Percentiles rank a stretch among this genome's conserved stretches.
These are phyloP conservation scores for Poeciliopsis occidentalis DNA, from an alignment of 2,113 vertebrate genomes.

Conservation along the genomic window DNA sequence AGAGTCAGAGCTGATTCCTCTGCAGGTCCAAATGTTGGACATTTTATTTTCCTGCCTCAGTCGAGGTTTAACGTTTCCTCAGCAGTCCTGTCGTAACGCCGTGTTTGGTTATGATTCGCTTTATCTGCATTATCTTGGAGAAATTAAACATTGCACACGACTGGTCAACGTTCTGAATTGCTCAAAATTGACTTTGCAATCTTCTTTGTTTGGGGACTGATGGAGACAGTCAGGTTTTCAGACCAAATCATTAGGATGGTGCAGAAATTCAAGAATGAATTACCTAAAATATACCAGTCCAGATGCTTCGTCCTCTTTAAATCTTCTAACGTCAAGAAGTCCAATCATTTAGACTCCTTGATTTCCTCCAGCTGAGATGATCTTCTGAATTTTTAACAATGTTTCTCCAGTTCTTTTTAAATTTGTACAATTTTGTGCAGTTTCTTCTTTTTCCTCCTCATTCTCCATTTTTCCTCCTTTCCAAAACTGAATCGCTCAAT, in stretches of 20 bases:
- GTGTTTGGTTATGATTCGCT: slow-evolving; percentile 1
- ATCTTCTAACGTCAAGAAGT: no score
- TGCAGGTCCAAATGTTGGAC: neutral
- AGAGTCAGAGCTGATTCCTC: neutral
- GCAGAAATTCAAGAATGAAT: no score
- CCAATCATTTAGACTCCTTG: no score
- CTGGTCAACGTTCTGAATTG: neutral
- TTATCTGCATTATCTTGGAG: slow-evolving; percentile 10
- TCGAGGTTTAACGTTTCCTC: neutral
- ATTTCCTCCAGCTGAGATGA: no score
- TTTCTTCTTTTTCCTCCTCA: no score
- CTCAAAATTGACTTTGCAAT: neutral
- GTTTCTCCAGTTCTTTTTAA: no score
- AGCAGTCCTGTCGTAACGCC: neutral
- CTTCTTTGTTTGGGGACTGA: neutral
- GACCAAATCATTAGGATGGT: neutral
- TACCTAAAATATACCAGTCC: no score
- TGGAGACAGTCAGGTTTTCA: neutral
- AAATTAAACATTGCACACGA: slow-evolving; percentile 1
- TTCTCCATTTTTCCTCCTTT: neutral
- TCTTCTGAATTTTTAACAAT: no score
- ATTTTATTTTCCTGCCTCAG: neutral
- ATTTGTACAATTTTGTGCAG: no score
- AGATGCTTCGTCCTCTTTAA: no score
- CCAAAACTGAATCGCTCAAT: no score